Conservation (phyloP, 2,888 invertebrate species). For the Epirrita christyi region DNA sequence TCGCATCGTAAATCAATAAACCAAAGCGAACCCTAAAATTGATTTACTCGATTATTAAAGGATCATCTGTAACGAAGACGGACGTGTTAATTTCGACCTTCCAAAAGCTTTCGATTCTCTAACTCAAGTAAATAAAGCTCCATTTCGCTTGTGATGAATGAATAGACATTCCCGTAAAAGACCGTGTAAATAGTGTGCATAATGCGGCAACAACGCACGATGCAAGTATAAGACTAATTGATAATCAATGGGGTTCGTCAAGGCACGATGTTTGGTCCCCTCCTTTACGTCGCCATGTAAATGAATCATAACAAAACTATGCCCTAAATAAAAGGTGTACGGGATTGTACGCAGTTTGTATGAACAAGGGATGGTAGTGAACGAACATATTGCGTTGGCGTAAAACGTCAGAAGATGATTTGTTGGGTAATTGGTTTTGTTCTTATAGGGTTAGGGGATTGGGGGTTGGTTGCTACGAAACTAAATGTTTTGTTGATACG, state of each 20-base stretch:
- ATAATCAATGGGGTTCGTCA: conserved; percentile 78
- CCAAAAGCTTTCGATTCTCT: conserved; percentile 49
- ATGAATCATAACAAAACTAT: conserved; percentile 74
- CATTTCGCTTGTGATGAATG: conserved; percentile 41
- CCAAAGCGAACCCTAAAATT: conserved; percentile 72
- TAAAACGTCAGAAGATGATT: conserved; percentile 83
- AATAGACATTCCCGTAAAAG: conserved; percentile 62
- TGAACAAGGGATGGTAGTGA: conserved; percentile 48
- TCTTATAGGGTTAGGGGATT: conserved; percentile 69
- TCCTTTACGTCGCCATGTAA: conserved; percentile 56
- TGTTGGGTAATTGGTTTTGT: conserved; percentile 82
- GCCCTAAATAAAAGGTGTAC: conserved; percentile 49
- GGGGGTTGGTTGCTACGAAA: conserved; percentile 73
- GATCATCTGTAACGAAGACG: conserved; percentile 80
- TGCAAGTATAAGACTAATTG: conserved; percentile 81
- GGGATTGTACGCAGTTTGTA: conserved; percentile 37
- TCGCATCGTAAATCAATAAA: conserved; percentile 78
- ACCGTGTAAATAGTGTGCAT: conserved; percentile 81
- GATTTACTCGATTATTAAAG: conserved; percentile 77
- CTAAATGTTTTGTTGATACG: conserved; percentile 74
- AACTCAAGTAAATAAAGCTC: conserved; percentile 47
- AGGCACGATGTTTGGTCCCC: conserved; percentile 48
- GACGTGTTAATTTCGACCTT: conserved; percentile 70
- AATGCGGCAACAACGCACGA: conserved; percentile 76
- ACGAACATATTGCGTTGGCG: conserved; percentile 81